Base-by-base conservation (phyloP, 2,888 invertebrate genomes). In the Opisthograptis luteolata region DNA sequence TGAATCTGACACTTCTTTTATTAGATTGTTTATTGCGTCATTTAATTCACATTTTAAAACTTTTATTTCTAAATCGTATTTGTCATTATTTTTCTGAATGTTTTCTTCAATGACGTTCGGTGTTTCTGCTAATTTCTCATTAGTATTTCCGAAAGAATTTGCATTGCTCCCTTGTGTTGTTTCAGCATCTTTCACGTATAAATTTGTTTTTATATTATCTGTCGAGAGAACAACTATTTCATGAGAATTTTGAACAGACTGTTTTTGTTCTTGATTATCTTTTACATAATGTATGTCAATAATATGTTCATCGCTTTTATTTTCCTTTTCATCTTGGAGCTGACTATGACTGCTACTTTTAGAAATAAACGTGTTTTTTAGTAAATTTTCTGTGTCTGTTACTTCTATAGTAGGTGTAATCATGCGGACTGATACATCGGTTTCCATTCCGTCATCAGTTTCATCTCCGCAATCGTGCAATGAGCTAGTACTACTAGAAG, bases 401-500 rank as follows among this genome's bases (percentile, higher is more conserved):
- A 91, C 87, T 77, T 91, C 91, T 55, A 91, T 91, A 1, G 87
- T 89, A 15, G 91, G 91, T 13, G 91, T 91, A 24, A 85, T 85
- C 67, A 91, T 90, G 25, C 90, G 82, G 3, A 91, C 75, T 39
- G 89, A 84, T 25, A 82, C 84, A 59, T 91, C 91, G 27, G 86
- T 86, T 58, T 91, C 88, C 39, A 87, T 78, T 1, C 76, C 81
- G 48, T 91, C 87, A 48, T 83, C 84, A 19, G 73, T 76, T 36
- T 89, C 90, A 42, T 92, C 92, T 31, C 87, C 84, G 34, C 79
- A 69, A 55, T 93, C 93, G 66, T 92, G 86, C 44, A 92, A 67
- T 55, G 93, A 93, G 62, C 93, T 93, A 8, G 92, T 91, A 64
- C 93, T 93, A 57, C 92, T 93, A 3, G 94, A 94, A 9, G 93